Percentiles rank a stretch among this genome's conserved stretches.
phyloP scores from a whole-genome alignment of 2,797 vertebrate genomes.

The Nyctibius grandis region DNA sequence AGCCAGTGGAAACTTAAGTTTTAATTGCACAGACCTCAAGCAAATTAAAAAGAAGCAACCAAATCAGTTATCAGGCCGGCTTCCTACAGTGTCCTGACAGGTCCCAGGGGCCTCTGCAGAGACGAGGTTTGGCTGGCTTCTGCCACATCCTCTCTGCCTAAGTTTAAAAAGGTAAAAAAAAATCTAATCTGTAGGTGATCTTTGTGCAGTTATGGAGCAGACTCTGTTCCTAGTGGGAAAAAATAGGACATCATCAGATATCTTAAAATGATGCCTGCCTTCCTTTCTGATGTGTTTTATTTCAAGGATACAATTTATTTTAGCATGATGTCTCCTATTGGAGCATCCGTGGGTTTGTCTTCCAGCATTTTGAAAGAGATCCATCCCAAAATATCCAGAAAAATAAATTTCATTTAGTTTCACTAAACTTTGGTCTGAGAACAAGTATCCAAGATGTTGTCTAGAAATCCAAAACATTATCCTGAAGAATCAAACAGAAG shows the following conservation, averaged over 20 bases:
- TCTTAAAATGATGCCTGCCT: not conserved
- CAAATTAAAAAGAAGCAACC: slow-evolving; percentile 63
- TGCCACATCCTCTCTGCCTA: not conserved
- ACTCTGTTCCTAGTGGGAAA: not conserved
- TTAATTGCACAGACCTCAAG: slow-evolving; percentile 51
- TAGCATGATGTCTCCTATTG: not conserved
- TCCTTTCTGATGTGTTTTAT: not conserved
- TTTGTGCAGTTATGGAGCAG: not conserved
- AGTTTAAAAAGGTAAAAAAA: not conserved
- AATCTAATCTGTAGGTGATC: not conserved
- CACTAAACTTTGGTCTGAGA: not conserved
- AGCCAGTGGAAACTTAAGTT: slow-evolving; percentile 19
- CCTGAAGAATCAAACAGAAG: not conserved
- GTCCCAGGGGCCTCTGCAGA: slow-evolving; percentile 63
- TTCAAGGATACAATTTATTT: not conserved
- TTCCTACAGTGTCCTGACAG: slow-evolving; percentile 69
- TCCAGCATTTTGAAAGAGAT: not conserved
- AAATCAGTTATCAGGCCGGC: slow-evolving; percentile 39
- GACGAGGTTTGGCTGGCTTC: not conserved
- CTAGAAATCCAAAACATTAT: not conserved
- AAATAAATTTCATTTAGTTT: not conserved
- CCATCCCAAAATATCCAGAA: not conserved
- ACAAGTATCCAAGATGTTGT: not conserved
- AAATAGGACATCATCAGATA: not conserved
- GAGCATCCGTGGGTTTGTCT: not conserved